phyloP scores from a whole-genome alignment of 2,888 invertebrate species.

The Nematopogon swammerdamellus region DNA sequence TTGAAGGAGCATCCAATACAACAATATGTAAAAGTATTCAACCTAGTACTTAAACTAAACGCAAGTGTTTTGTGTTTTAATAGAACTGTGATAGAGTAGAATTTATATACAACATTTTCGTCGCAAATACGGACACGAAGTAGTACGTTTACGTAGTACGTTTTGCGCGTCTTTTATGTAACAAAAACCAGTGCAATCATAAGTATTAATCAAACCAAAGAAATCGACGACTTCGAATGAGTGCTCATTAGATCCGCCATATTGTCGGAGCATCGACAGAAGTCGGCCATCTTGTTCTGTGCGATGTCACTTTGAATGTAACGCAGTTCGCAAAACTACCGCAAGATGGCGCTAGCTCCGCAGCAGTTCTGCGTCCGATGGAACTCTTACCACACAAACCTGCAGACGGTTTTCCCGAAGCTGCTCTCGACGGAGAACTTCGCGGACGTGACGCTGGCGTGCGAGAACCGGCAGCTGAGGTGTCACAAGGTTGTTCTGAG shows the following conservation, averaged over 20 bases:
- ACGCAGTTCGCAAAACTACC: conserved; percentile 3
- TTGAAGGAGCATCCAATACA: too few relatives aligned
- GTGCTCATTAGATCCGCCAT: too few relatives aligned
- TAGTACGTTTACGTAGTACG: too few relatives aligned
- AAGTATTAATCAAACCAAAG: too few relatives aligned
- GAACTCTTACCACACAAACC: conserved; percentile 79
- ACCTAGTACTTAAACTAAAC: too few relatives aligned
- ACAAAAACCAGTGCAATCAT: too few relatives aligned
- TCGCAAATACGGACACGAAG: too few relatives aligned
- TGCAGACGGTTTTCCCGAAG: conserved; percentile 74
- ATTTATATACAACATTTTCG: not conserved
- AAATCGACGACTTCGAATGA: too few relatives aligned
- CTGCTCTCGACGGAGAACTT: conserved; percentile 76
- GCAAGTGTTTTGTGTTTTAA: too few relatives aligned
- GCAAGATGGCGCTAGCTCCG: conserved; percentile 49
- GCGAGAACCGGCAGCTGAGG: conserved; percentile 80
- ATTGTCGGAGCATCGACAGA: too few relatives aligned
- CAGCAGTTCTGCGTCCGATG: conserved; percentile 75
- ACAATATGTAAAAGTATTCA: too few relatives aligned
- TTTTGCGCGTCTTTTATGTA: too few relatives aligned
- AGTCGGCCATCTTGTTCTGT: not conserved
- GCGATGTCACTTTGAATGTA: not conserved
- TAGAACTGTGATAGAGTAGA: not conserved
- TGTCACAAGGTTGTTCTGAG: conserved; percentile 86
- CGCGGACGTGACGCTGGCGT: conserved; percentile 85